These are phyloP conservation scores for Patella ulyssiponensis DNA, from an alignment of 2,888 invertebrate genomes.

Conservation along the genomic window DNA sequence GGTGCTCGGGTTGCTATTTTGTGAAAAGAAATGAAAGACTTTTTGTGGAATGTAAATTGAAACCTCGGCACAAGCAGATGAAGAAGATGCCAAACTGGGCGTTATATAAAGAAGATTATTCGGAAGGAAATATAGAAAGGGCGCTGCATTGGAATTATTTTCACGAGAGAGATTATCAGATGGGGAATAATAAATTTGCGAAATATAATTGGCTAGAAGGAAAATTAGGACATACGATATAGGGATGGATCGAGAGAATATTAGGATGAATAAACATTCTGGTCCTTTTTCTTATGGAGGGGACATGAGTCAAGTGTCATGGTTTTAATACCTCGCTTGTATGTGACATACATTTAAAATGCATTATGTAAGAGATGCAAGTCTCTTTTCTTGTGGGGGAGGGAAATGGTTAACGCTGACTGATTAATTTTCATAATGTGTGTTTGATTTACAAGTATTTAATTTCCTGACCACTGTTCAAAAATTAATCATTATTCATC, in stretches of 20 bases:
- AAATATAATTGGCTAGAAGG: slow-evolving; percentile 54
- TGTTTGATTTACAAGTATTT: too few species aligned
- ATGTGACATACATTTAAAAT: too few species aligned
- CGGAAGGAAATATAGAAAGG: slow-evolving; percentile 41
- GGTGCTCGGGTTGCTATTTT: slow-evolving; percentile 67
- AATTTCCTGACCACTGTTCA: too few species aligned
- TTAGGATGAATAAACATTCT: too few species aligned
- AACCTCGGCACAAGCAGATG: slow-evolving; percentile 69
- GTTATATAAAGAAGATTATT: slow-evolving; percentile 56
- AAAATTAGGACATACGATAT: slow-evolving; percentile 50
- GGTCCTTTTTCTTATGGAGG: too few species aligned
- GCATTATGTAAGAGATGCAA: too few species aligned
- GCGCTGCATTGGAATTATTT: slow-evolving; percentile 47
- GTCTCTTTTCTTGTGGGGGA: too few species aligned
- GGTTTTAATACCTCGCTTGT: too few species aligned
- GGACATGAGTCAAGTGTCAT: too few species aligned
- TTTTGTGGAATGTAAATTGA: slow-evolving; percentile 66
- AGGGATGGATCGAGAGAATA: not conserved
- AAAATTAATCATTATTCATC: too few species aligned
- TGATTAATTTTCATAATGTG: too few species aligned
- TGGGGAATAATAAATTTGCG: slow-evolving; percentile 42
- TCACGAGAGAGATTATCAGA: slow-evolving; percentile 40
- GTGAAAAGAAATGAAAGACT: slow-evolving; percentile 59
- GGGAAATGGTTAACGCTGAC: too few species aligned
- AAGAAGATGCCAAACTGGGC: slow-evolving; percentile 47